Evolutionary conservation across 2,888 invertebrate species (phyloP).

Genomic region (Gandaritis pyraliata): DNA sequence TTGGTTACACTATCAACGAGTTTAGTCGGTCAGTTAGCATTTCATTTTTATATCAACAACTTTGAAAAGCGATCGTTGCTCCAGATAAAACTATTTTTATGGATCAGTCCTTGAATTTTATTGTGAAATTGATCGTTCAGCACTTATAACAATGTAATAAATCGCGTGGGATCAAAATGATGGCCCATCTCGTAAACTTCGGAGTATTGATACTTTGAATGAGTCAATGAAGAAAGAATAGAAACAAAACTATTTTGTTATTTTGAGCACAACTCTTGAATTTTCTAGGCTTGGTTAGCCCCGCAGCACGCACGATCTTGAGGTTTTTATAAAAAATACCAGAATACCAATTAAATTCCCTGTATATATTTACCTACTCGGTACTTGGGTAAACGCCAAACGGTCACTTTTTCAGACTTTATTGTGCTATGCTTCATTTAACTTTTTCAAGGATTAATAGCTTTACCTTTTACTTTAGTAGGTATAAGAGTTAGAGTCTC

Average conservation of each 20-base stretch:
- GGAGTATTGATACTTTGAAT: constrained; percentile 5
- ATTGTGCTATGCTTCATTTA: constrained; percentile 13
- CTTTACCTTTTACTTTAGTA: not conserved
- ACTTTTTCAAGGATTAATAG: constrained; percentile 9
- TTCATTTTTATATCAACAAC: constrained; percentile 23
- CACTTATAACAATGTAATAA: constrained; percentile 56
- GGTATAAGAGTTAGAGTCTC: too few species aligned
- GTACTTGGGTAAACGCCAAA: too few species aligned
- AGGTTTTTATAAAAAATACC: too few species aligned
- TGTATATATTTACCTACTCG: too few species aligned
- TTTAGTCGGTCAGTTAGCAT: constrained; percentile 1
- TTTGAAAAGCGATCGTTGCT: constrained; percentile 20
- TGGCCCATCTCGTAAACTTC: constrained; percentile 29
- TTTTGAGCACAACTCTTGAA: not conserved
- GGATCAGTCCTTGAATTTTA: constrained; percentile 54
- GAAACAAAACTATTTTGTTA: not conserved
- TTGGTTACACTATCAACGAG: not conserved
- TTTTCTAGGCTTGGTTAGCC: not conserved
- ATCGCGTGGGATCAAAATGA: constrained; percentile 50
- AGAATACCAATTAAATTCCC: too few species aligned
- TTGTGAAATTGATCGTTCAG: constrained; percentile 48
- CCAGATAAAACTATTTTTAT: constrained; percentile 37
- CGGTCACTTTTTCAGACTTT: constrained; percentile 11
- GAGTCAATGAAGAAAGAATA: constrained; percentile 15
- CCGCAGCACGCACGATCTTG: too few species aligned